A percentile compares a stretch with the other conserved stretches of the same genome.
phyloP scores from a whole-genome alignment of 1,140 invertebrate species.

The Leptoteleia sp. region DNA sequence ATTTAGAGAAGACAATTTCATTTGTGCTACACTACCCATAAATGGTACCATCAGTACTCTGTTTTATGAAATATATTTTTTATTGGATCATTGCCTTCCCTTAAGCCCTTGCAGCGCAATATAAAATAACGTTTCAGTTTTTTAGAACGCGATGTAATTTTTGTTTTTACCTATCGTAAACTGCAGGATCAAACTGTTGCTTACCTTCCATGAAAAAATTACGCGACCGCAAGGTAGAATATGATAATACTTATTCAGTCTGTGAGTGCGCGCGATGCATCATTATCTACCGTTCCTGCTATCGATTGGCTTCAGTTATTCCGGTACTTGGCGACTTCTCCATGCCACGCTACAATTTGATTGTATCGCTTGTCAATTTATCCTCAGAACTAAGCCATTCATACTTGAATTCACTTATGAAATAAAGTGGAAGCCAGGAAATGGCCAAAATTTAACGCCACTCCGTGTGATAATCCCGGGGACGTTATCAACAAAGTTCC shows the following conservation, averaged over 20 bases:
- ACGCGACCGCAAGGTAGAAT: conserved; percentile 29
- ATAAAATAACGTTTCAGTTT: too few relatives aligned
- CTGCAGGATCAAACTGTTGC: too few relatives aligned
- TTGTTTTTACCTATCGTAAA: too few relatives aligned
- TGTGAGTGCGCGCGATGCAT: conserved; percentile 26
- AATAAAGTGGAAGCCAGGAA: background rate
- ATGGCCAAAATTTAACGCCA: conserved; percentile 1
- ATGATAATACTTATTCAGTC: conserved; percentile 62
- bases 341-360: conserved; percentile 35
- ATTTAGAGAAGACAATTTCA: too few relatives aligned
- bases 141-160: too few relatives aligned
- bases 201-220: background rate
- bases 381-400: conserved; percentile 3
- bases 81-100: too few relatives aligned
- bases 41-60: too few relatives aligned
- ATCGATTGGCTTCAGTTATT: conserved; percentile 47
- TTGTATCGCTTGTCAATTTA: conserved; percentile 49
- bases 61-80: too few relatives aligned
- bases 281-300: conserved; percentile 60
- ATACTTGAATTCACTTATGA: background rate
- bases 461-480: conserved; percentile 8
- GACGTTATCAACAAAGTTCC: conserved; percentile 11
- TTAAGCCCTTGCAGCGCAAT: too few relatives aligned
- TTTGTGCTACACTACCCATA: too few relatives aligned
- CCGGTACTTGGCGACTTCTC: conserved; percentile 37